phyloP scores from a whole-genome alignment of 2,888 invertebrate species.

The Leuctra nigra region DNA sequence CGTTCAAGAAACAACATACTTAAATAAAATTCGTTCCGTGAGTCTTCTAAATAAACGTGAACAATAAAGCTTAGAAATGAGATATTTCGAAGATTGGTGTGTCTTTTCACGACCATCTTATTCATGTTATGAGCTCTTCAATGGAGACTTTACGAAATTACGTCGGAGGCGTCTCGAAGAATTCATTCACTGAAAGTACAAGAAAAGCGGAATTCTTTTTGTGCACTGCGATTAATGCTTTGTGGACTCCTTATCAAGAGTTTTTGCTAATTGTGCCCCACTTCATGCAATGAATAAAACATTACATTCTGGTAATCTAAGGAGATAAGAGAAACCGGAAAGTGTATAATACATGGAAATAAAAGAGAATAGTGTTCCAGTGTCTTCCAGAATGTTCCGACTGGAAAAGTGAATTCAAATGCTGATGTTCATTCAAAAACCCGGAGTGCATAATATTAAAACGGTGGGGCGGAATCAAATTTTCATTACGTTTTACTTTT shows the following conservation, averaged over 20 bases:
- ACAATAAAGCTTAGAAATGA: too few species aligned
- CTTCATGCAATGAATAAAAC: slow-evolving; percentile 8
- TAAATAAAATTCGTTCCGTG: too few species aligned
- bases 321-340: slow-evolving; percentile 1
- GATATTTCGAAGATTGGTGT: too few species aligned
- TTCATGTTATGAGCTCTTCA: too few species aligned
- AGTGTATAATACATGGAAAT: slow-evolving; percentile 1
- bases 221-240: too few species aligned
- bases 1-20: too few species aligned
- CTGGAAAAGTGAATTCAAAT: slow-evolving; percentile 2
- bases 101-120: too few species aligned
- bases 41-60: too few species aligned
- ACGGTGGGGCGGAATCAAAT: background rate
- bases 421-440: background rate
- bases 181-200: too few species aligned
- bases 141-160: too few species aligned
- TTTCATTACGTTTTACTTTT: background rate
- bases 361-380: background rate
- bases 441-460: background rate
- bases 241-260: slow-evolving; percentile 8
- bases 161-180: too few species aligned
- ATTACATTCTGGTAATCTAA: slow-evolving; percentile 9
- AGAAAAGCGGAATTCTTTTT: too few species aligned
- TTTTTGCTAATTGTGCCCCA: slow-evolving; percentile 11
- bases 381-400: background rate